Evolutionary conservation across 2,797 vertebrate species (phyloP), one percentile per base, ranked within the genome.

Genomic region (Molossus alvarezi): DNA sequence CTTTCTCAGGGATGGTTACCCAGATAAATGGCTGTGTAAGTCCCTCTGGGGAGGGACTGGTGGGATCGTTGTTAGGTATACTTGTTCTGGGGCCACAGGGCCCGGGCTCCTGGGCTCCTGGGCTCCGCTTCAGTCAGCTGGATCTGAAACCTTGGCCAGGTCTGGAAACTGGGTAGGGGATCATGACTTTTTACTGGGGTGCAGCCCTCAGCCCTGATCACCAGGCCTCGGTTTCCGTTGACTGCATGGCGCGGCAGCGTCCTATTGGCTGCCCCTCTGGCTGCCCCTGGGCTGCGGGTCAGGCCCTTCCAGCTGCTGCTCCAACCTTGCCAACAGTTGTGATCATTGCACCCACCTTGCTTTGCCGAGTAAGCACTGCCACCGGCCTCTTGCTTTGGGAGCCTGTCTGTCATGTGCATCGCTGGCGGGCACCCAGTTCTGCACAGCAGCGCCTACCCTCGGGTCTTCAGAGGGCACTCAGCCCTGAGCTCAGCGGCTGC

Each of bases 11-110:
- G 37, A 8, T 17, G 20, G 37, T 64, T 18, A 67, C 33, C 69
- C 17, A 18, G 27, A 12, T 5, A 53, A 58, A 41, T 58, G 64
- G 51, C n/a, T 41, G 0, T 10, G 12, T 25, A 20, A 41, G 60
- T 21, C 53, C 37, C 72, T 41, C n/a, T n/a, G 6, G 60, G 71
- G 67, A 25, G 37, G n/a, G 41, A 8, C 33, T 20, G 33, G 23
- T 6, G 25, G 90, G 9, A 37, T 60, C 13, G 6, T 15, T 27
- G 37, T 67, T 37, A 1, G 1, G 1, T 64, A 0, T 1, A 0
- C 69, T 60, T 45, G 25, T 51, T 37, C 41, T 33, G 64, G 73
- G 48, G 41, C 58, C 8, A 1, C 23, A 5, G 69, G 37, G 37
- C 60, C 23, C 15, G 64, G 45, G 23, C n/a, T 72, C 1, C 23